phyloP scores from a whole-genome alignment of 2,797 vertebrate genomes.

The Knipowitschia caucasica region DNA sequence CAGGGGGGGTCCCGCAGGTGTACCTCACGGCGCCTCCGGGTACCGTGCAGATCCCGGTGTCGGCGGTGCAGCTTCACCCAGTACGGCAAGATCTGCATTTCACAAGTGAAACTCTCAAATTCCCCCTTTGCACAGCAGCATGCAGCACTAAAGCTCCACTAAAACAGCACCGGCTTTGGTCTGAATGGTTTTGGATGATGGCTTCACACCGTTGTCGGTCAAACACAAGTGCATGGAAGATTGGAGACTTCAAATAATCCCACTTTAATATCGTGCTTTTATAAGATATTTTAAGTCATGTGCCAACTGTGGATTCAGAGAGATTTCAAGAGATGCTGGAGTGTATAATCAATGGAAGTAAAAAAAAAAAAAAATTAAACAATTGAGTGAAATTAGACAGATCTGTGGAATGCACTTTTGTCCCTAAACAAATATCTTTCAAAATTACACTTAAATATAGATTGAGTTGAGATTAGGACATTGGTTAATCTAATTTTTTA shows the following conservation, averaged over 20 bases:
- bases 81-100: constrained; percentile 87
- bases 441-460: too few relatives aligned
- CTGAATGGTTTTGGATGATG: constrained; percentile 30
- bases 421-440: too few relatives aligned
- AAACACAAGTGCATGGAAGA: background rate
- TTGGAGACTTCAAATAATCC: background rate
- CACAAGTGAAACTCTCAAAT: constrained; percentile 82
- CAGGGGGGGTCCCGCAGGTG: constrained; percentile 85
- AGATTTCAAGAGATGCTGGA: too few relatives aligned
- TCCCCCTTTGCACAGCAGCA: constrained; percentile 79
- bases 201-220: background rate
- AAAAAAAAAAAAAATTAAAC: too few relatives aligned
- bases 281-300: background rate
- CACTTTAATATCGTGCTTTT: background rate
- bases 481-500: too few relatives aligned
- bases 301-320: background rate
- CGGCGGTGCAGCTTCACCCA: constrained; percentile 96
- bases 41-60: constrained; percentile 95
- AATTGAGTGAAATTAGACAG: too few relatives aligned
- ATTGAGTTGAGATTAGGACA: too few relatives aligned
- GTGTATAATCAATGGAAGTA: too few relatives aligned
- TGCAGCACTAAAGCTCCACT: constrained; percentile 67
- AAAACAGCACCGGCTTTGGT: constrained; percentile 51
- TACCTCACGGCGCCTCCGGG: constrained; percentile 93
- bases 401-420: too few relatives aligned